Conservation (phyloP, 2,888 invertebrate species). For the Corythucha ciliata region DNA sequence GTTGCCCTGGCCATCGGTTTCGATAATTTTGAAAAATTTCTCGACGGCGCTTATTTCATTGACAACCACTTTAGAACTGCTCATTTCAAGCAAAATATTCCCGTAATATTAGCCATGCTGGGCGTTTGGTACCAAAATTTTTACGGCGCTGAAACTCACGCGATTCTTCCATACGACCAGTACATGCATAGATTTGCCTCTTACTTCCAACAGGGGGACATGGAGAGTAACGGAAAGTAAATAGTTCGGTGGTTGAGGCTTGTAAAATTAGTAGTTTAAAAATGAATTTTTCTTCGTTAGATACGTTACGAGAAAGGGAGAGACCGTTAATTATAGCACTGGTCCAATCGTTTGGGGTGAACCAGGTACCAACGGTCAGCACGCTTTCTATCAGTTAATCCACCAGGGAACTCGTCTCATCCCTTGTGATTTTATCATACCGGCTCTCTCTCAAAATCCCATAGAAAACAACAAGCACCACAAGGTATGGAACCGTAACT, state of each 20-base stretch:
- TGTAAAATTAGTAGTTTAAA: too few species aligned
- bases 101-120: constrained; percentile 83
- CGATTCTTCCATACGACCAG: constrained; percentile 95
- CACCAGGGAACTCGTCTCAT: constrained; percentile 89
- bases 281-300: constrained; percentile 30
- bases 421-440: constrained; percentile 94
- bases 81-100: constrained; percentile 83
- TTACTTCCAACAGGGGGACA: constrained; percentile 99
- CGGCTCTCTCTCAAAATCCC: constrained; percentile 80
- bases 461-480: constrained; percentile 73
- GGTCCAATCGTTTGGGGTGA: constrained; percentile 94
- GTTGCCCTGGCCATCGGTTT: constrained; percentile 86
- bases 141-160: constrained; percentile 90
- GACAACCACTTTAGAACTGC: constrained; percentile 85
- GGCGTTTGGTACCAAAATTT: constrained; percentile 94
- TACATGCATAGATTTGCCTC: constrained; percentile 97
- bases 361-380: constrained; percentile 98
- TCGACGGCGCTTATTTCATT: constrained; percentile 86
- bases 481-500: constrained; percentile 45
- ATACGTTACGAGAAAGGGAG: constrained; percentile 64
- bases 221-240: constrained; percentile 98
- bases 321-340: constrained; percentile 51
- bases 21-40: constrained; percentile 84
- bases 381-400: constrained; percentile 98
- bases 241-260: constrained; percentile 36